Percentiles rank a stretch among this genome's conserved stretches.
Conservation (phyloP, 2,113 vertebrate genomes). For the Sardina pilchardus region DNA sequence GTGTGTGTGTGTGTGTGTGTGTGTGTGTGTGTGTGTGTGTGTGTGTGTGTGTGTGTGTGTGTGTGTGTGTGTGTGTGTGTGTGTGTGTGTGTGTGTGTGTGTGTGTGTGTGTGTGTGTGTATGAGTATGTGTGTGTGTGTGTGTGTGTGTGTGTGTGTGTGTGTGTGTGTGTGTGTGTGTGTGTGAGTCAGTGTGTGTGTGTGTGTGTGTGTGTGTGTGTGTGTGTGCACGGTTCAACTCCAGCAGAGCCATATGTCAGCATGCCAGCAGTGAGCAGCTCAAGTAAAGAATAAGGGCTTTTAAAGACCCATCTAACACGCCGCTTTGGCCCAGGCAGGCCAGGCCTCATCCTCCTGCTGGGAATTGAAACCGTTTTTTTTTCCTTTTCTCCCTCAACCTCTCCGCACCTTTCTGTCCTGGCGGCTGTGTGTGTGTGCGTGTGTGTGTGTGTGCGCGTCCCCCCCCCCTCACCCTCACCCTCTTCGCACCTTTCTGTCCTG, state of each 20-base stretch:
- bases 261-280: not conserved
- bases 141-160: too few relatives aligned
- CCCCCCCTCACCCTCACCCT: too few relatives aligned
- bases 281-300: constrained; percentile 26
- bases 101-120: too few relatives aligned
- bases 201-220: too few relatives aligned
- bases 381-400: not conserved
- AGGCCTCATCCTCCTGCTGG: not conserved
- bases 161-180: too few relatives aligned
- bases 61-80: too few relatives aligned
- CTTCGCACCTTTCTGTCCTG: not conserved
- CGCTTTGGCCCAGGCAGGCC: not conserved
- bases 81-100: not conserved
- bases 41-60: too few relatives aligned
- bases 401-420: not conserved
- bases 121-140: not conserved
- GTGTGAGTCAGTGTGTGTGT: too few relatives aligned
- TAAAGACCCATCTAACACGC: constrained; percentile 25
- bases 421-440: too few relatives aligned
- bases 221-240: not conserved
- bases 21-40: too few relatives aligned
- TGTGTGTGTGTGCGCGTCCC: too few relatives aligned
- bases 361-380: not conserved
- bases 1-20: too few relatives aligned
- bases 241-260: not conserved